phyloP scores from a whole-genome alignment of 2,888 invertebrate genomes.

The Heterodera filipjevi region DNA sequence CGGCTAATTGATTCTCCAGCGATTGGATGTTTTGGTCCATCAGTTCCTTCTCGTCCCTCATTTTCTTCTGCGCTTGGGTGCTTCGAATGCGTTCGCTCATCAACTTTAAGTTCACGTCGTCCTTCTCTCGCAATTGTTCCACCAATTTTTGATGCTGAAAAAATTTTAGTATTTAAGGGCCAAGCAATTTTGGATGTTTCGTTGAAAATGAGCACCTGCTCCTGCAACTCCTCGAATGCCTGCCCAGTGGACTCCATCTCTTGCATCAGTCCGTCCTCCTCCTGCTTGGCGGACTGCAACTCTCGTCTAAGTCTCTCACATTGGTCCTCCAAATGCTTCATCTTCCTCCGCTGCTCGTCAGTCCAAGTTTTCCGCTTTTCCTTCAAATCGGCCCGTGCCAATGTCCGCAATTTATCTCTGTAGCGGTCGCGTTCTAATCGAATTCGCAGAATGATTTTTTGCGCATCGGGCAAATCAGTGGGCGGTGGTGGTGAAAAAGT shows the following conservation, averaged over 20 bases:
- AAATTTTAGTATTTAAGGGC: neutral
- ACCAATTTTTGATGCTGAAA: slow-evolving; percentile 81
- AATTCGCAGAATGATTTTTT: slow-evolving; percentile 15
- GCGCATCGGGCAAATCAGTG: slow-evolving; percentile 4
- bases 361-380: slow-evolving; percentile 68
- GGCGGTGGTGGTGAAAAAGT: neutral
- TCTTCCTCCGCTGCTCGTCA: slow-evolving; percentile 89
- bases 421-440: slow-evolving; percentile 28
- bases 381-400: slow-evolving; percentile 67
- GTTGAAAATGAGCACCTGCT: slow-evolving; percentile 21
- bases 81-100: slow-evolving; percentile 96
- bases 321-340: slow-evolving; percentile 85
- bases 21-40: slow-evolving; percentile 84
- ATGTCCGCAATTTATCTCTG: slow-evolving; percentile 64
- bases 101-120: slow-evolving; percentile 96
- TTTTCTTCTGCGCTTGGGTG: slow-evolving; percentile 89
- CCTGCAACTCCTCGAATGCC: slow-evolving; percentile 78
- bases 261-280: slow-evolving; percentile 92
- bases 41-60: slow-evolving; percentile 90
- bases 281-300: slow-evolving; percentile 76
- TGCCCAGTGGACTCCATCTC: slow-evolving; percentile 99
- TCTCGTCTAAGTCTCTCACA: slow-evolving; percentile 89
- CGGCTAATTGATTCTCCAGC: slow-evolving; percentile 78
- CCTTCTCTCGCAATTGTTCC: slow-evolving; percentile 91
- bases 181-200: neutral